Evolutionary conservation across 2,888 invertebrate species (phyloP), one percentile per base, ranked within the genome.

Genomic region (Cataglyphis rosenhaueri): DNA sequence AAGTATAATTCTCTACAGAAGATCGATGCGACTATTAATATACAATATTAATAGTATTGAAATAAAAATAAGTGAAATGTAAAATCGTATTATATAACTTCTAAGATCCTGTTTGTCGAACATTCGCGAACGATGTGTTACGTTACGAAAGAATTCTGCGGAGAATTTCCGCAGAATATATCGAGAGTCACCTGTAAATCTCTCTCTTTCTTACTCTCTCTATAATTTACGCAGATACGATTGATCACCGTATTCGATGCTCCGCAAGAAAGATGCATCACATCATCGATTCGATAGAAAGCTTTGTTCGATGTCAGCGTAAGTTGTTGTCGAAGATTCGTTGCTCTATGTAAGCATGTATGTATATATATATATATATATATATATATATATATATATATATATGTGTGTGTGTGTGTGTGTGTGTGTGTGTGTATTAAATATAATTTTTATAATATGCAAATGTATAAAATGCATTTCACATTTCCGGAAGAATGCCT

Each of bases 181-280:
- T 52, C 15, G 74, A 32, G 10, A 55, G 52, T 18, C n/a, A 25
- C 25, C n/a, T 52, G 38, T 21, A 71, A 44, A 70, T 44, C 59
- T 70, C n/a, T 9, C 29, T 55, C 55, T 29, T 3, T 65, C 29
- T 25, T 76, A 25, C 4, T 68, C 52, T 44, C 21, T 59, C 35
- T 18, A 9, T 35, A n/a, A 70, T 79, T 44, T 61, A 55, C 52
- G 29, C 71, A 71, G 59, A 44, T 59, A 70, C 70, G 41, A 78
- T 76, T 55, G 41, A 76, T 57, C 41, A 8, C 21, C 57, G 61
- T 29, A 4, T 59, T 59, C 44, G 78, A 70, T 57, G 41, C 32
- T 52, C n/a, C 55, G 75, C 83, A 83, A 81, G 64, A 44, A 83
- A 76, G 70, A 68, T 83, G 66, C 78, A 41, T 35, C 10, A 38